Base-by-base conservation (phyloP, 2,113 vertebrate genomes). In the Erinaceus europaeus region DNA sequence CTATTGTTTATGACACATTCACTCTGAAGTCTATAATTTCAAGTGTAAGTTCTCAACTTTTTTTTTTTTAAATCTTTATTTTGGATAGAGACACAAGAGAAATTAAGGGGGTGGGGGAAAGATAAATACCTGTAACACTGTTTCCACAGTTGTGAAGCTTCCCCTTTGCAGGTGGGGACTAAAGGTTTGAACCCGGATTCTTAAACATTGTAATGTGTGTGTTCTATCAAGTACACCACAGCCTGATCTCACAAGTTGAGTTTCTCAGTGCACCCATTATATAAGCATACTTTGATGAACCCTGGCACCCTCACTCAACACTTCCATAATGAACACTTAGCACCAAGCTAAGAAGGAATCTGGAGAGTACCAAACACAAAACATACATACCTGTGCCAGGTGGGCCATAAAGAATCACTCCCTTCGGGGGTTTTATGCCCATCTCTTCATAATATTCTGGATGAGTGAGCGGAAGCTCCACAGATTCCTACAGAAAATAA, bases 401-500 rank as follows among this genome's bases (percentile, higher is more conserved):
- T 2, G 98, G 97, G 2, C 99, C 99, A 1, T 99, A 99, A 3
- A 99, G 97, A 96, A 99, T 99, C 84, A 99, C 99, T 75, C 99
- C 99, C 94, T 99, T 99, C 11, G 99, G 99, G 42, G 99, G 99
- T 86, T 99, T 99, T 72, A 99, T 99, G 38, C 99, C 99, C 99
- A 99, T 99, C 92, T 99, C 99, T 90, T 99, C 99, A 4, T 99
- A 99, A 94, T 99, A 99, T 27, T 99, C 99, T 76, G 99, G 99
- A 80, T 99, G 99, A 86, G 99, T 99, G 65, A 99, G 98, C 27
- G 99, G 99, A 85, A 99, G 98, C 96, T 99, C 99, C 95, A 99
- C 99, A 20, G 99, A 99, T 84, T 99, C 99, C 99, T 99, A 86
- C 14, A 85, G 44, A 85, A 71, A 91, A 93, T 36, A 87, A 88